A percentile compares a stretch with the other conserved stretches of the same genome.
Evolutionary conservation across 1,140 invertebrate species (phyloP).

Genomic region (Eciton burchellii): DNA sequence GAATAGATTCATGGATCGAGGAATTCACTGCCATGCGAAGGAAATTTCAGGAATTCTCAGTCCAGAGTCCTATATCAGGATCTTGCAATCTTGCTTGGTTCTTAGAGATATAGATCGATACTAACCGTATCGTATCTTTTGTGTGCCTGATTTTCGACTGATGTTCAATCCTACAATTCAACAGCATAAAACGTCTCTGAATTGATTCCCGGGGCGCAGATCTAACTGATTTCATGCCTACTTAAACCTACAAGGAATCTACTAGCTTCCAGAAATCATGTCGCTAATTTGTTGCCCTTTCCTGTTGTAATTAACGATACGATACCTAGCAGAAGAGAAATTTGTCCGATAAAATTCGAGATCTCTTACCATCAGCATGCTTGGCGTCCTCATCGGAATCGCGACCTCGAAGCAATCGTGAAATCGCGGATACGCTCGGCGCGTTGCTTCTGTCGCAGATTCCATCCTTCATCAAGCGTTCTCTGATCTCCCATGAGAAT

Average conservation of each 20-base stretch:
- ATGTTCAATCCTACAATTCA: neutral
- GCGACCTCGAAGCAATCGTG: constrained; percentile 91
- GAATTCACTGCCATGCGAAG: neutral
- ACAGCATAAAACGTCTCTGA: neutral
- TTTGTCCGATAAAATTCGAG: neutral
- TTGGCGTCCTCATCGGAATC: constrained; percentile 88
- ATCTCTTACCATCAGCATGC: constrained; percentile 82
- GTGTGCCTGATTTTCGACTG: too few species aligned
- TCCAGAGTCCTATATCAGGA: too few species aligned
- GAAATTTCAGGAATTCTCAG: too few species aligned
- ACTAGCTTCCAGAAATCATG: neutral
- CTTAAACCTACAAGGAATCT: too few species aligned
- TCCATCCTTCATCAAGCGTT: constrained; percentile 93
- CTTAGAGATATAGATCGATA: neutral
- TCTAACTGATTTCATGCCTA: neutral
- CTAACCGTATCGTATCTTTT: too few species aligned
- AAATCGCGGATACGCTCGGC: constrained; percentile 94
- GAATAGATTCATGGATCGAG: neutral
- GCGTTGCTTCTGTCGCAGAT: constrained; percentile 93
- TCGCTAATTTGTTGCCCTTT: neutral
- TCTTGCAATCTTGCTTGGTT: constrained; percentile 14
- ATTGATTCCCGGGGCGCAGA: constrained; percentile 1
- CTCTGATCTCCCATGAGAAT: constrained; percentile 96
- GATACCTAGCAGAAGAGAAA: too few species aligned
- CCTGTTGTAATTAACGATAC: too few species aligned